A percentile compares a stretch with the other conserved stretches of the same genome.
Evolutionary conservation across 1,140 invertebrate species (phyloP).

Genomic region (Orchestia grillus): DNA sequence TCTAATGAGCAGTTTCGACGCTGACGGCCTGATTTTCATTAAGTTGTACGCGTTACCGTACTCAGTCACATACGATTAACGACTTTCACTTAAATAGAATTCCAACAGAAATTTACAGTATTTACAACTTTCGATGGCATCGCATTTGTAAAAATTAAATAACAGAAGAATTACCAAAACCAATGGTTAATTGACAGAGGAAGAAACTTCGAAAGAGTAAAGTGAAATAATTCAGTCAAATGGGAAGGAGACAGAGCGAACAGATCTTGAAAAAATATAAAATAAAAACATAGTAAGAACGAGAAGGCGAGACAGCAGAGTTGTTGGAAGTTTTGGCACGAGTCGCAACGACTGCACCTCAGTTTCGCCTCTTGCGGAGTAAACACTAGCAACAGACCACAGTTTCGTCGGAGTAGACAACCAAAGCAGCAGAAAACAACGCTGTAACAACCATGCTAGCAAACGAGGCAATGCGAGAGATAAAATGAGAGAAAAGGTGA

Average conservation of each 20-base stretch:
- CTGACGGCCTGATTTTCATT: too few species aligned
- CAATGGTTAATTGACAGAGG: not conserved
- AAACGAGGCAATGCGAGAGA: not conserved
- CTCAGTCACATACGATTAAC: not conserved
- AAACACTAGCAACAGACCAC: not conserved
- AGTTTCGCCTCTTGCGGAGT: not conserved
- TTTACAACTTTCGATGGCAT: not conserved
- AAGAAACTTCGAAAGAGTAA: not conserved
- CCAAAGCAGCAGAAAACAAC: not conserved
- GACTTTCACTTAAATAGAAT: not conserved
- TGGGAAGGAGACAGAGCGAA: not conserved
- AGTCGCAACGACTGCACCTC: not conserved
- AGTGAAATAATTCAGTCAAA: not conserved
- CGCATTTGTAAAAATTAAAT: not conserved
- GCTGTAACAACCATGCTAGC: not conserved
- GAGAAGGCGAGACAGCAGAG: not conserved
- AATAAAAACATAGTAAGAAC: not conserved
- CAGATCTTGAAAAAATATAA: not conserved
- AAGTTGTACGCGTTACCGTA: not conserved
- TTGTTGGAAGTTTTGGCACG: not conserved
- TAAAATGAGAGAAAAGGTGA: not conserved
- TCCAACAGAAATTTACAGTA: not conserved
- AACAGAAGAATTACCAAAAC: not conserved
- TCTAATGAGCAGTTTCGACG: not conserved
- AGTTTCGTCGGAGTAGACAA: not conserved